Base-by-base conservation (phyloP, 2,888 invertebrate species). In the Erebia ligea region DNA sequence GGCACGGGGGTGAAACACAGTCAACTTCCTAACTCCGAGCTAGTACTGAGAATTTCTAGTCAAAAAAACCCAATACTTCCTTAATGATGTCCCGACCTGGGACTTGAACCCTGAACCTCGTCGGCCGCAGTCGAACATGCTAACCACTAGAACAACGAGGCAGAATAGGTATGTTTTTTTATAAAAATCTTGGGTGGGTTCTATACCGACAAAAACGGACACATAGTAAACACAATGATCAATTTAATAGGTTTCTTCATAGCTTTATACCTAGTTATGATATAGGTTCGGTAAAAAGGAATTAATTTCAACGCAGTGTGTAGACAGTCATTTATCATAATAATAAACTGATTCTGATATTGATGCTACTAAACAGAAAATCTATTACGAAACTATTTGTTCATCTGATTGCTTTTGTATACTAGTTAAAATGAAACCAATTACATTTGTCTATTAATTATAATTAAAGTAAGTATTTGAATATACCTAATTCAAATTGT, bases 401-500 rank as follows among this genome's bases (percentile, higher is more conserved):
- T 77, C 75, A 73, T 76, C 74, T 72, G 83, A 81, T 83, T 78
- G 80, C 73, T 76, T 79, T 75, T 77, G 78, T 76, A 75, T 66
- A 76, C 81, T 86, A 88, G 89, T 89, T 89, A 88, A 89, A 86
- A 86, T 79, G 76, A 56, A 82, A 76, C 79, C 79, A 79, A 79
- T 82, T 66, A 81, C 87, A 87, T 87, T 87, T 86, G 83, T 84
- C 84, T 81, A 86, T 86, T 85, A 84, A 88, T 88, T 6, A 34
- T 34, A 34, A 34, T 34, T 34, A 4, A 3, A 25, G 25, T 25
- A 34, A 87, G 86, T 86, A 86, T 85, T 87, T 85, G 52, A 64
- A 34, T 65, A 13, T 21, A 21, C 15, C 48, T 62, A 21, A 21
- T 62, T 48, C 1, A 62, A 21, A 62, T 21, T 62, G 48, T 48